Evolutionary conservation across 2,888 invertebrate species (phyloP).

Genomic region (Ecliptopera silaceata): DNA sequence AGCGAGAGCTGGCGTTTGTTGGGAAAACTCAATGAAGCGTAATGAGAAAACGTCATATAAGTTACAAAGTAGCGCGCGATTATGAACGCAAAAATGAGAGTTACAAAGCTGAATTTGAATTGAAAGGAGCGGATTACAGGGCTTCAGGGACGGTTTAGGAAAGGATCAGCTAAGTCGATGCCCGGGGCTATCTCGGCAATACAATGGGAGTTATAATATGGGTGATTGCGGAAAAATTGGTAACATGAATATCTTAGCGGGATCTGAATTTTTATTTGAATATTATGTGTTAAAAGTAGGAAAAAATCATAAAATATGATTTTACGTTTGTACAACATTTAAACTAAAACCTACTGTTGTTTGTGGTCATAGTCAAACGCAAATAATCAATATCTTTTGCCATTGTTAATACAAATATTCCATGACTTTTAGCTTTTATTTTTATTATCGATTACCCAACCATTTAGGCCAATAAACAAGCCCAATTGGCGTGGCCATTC

Average conservation of each 20-base stretch:
- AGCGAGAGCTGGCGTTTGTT: conserved; percentile 53
- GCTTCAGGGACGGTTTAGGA: conserved; percentile 64
- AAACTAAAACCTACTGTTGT: no score
- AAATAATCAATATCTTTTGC: no score
- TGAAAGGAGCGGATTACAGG: conserved; percentile 46
- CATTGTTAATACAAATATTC: no score
- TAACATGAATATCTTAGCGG: conserved; percentile 47
- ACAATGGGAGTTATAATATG: conserved; percentile 77
- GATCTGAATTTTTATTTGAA: conserved; percentile 20
- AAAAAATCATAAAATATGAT: no score
- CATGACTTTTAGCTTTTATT: no score
- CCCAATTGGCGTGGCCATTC: conserved; percentile 22
- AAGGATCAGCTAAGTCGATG: conserved; percentile 72
- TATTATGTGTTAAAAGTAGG: conserved; percentile 10
- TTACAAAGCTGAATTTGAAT: conserved; percentile 59
- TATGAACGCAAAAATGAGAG: conserved; percentile 57
- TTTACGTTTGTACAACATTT: no score
- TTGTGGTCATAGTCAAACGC: no score
- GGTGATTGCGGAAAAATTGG: conserved; percentile 72
- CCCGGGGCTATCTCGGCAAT: conserved; percentile 70
- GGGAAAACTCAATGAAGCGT: conserved; percentile 40
- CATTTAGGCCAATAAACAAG: conserved; percentile 17
- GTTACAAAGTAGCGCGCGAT: conserved; percentile 57
- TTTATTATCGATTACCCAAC: no score
- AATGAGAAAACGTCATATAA: conserved; percentile 78